Evolutionary conservation across 1,140 invertebrate genomes (phyloP).

Genomic region (Dolichoris vasculosae): DNA sequence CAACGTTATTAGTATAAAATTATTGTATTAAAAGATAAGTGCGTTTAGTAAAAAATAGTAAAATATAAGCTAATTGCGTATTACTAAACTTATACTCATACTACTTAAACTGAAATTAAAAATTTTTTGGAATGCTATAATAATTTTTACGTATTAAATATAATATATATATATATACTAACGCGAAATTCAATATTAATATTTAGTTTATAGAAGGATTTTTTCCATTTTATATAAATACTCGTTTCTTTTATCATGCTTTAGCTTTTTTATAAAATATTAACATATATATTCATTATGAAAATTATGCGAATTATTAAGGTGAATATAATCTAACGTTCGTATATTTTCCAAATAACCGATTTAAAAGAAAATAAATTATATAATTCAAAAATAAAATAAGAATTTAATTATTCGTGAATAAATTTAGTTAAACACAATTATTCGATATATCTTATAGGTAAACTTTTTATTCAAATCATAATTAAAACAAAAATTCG

Average conservation of each 20-base stretch:
- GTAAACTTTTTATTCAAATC: no score
- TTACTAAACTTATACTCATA: conserved; percentile 6
- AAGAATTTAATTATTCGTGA: no score
- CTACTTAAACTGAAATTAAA: conserved; percentile 19
- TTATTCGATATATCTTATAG: no score
- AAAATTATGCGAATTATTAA: no score
- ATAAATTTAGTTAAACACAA: no score
- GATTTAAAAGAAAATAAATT: no score
- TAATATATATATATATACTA: background rate
- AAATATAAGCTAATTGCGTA: background rate
- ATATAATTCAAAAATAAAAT: no score
- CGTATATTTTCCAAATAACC: no score
- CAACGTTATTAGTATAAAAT: background rate
- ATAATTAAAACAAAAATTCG: no score
- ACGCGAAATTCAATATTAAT: background rate
- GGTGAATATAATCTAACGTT: no score
- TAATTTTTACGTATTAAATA: background rate
- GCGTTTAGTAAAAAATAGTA: background rate
- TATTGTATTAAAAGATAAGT: background rate
- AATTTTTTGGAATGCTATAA: background rate
- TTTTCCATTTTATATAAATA: background rate
- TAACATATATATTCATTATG: no score
- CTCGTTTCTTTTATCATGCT: background rate
- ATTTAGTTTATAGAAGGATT: no score
- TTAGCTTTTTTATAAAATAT: background rate